Base-by-base conservation (phyloP, 1,140 invertebrate genomes). In the Achatina immaculata region DNA sequence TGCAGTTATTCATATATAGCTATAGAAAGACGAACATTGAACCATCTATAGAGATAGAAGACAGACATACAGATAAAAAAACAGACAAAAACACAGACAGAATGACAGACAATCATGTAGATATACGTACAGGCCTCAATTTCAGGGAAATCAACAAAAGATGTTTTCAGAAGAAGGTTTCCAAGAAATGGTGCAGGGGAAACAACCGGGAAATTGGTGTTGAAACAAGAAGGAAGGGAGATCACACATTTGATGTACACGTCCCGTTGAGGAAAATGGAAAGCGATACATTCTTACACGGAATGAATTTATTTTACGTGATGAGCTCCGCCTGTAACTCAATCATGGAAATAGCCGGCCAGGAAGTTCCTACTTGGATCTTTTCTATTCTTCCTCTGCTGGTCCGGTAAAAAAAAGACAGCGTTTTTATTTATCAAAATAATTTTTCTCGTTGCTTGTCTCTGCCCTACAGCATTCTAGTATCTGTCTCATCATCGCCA, bases 221-320 rank as follows among this genome's bases (percentile, higher is more conserved):
- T 62, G 58, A 62, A 62, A 62, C 58, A 62, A 62, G 58, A 62
- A 62, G 58, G 21, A 62, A 62, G 58, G 58, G 58, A 62, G 58
- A 62, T 28, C 58, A 62, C 58, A 6, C 58, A 31, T 62, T 62
- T 62, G 58, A 62, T 62, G n/a, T 31, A 62, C 58, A 62, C 21
- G n/a, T 55, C 51, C 51, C 14, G 51, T 55, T 55, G 45, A 11
- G 51, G 58, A 62, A 62, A 62, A 62, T 62, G 58, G 58, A 62
- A 62, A 62, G 7, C 28, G 58, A 62, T 0, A n/a, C 58, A 28
- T 28, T 62, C n/a, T 62, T 34, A 31, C 58, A 16, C n/a, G 28
- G n/a, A 4, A 6, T 62, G 58, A 62, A 62, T 62, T 62, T 62
- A 62, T 62, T 62, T 62, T 62, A 62, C 58, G 28, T 62, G 28